These are phyloP conservation scores for Halcyon leucocephala DNA, from an alignment of 2,797 vertebrate species.

Conservation along the genomic window DNA sequence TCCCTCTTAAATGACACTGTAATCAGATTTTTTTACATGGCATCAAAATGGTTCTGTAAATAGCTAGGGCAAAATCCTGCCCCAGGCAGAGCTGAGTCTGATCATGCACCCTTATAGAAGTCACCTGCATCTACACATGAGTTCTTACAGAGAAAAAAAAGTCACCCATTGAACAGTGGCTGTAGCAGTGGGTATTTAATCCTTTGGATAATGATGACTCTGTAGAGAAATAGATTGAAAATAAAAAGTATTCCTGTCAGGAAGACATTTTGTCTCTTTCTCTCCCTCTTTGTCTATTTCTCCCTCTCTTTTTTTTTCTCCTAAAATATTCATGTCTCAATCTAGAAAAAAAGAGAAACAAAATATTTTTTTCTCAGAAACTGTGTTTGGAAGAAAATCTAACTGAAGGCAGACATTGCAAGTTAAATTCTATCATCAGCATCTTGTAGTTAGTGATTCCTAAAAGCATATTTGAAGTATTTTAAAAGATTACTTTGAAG, in stretches of 20 bases:
- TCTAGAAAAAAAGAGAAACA: background rate
- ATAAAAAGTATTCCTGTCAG: background rate
- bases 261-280: background rate
- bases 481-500: background rate
- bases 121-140: accelerated
- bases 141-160: background rate
- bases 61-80: background rate
- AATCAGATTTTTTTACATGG: background rate
- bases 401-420: background rate
- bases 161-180: background rate
- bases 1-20: background rate
- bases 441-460: background rate
- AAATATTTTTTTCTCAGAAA: background rate
- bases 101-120: background rate
- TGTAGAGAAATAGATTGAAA: background rate
- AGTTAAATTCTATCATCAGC: background rate
- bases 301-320: too few species aligned
- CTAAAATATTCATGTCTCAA: background rate
- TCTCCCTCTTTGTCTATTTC: too few species aligned
- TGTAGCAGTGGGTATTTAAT: background rate
- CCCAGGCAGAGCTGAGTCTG: background rate
- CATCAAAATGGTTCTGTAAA: background rate
- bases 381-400: background rate
- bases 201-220: background rate
- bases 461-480: background rate